These are phyloP conservation scores for Leuciscus waleckii DNA, from an alignment of 2,797 vertebrate species.

Conservation along the genomic window DNA sequence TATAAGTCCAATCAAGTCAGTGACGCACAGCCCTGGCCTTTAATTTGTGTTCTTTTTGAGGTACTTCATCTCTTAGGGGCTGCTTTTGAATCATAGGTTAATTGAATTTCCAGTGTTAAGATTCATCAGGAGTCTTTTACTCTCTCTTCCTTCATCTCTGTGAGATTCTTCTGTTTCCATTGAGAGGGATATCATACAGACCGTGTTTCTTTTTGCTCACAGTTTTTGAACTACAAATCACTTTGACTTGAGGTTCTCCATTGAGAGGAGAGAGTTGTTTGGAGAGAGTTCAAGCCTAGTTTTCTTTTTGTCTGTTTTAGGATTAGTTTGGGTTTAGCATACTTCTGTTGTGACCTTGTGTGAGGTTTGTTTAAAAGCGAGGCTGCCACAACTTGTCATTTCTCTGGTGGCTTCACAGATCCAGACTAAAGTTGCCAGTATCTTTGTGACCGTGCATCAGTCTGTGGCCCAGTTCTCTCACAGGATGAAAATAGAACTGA, in stretches of 20 bases:
- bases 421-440: slow-evolving; percentile 83
- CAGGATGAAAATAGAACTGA: slow-evolving; percentile 85
- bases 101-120: slow-evolving; percentile 29
- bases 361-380: slow-evolving; percentile 1
- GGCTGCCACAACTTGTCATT: background rate
- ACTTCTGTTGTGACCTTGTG: slow-evolving; percentile 18
- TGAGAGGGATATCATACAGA: slow-evolving; percentile 17
- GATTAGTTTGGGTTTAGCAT: slow-evolving; percentile 17
- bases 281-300: background rate
- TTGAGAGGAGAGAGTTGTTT: slow-evolving; percentile 4
- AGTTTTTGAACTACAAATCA: background rate
- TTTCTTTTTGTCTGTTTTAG: background rate
- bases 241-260: slow-evolving; percentile 1
- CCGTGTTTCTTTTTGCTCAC: background rate
- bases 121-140: slow-evolving; percentile 33
- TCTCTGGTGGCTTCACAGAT: slow-evolving; percentile 71
- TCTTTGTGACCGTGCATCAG: slow-evolving; percentile 89
- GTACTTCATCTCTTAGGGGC: background rate
- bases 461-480: slow-evolving; percentile 83
- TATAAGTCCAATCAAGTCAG: slow-evolving; percentile 9
- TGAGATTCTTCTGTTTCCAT: slow-evolving; percentile 9
- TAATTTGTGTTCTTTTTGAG: slow-evolving; percentile 21
- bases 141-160: slow-evolving; percentile 27
- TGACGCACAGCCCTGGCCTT: background rate
- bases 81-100: slow-evolving; percentile 25